These are phyloP conservation scores for Lingula anatina DNA, from an alignment of 2,888 invertebrate genomes.

Conservation along the genomic window DNA sequence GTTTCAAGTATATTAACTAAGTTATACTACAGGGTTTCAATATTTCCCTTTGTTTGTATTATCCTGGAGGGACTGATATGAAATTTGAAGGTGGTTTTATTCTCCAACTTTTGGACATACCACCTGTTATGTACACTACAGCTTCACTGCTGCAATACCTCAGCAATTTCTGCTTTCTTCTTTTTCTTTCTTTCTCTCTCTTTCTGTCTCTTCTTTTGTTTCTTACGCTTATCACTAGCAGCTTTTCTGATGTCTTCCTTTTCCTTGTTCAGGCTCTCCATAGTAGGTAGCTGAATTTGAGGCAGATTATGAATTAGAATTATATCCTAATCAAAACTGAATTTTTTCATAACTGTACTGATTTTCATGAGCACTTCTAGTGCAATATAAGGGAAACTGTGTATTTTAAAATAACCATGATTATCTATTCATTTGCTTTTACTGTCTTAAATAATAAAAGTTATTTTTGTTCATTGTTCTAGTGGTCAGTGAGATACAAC, in stretches of 20 bases:
- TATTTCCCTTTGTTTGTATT: constrained; percentile 7
- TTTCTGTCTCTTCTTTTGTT: constrained; percentile 8
- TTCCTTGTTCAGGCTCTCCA: not conserved
- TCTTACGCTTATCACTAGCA: not conserved
- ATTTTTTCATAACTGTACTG: too few relatives aligned
- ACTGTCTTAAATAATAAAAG: too few relatives aligned
- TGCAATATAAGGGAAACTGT: too few relatives aligned
- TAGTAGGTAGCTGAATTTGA: not conserved
- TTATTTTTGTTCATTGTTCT: too few relatives aligned
- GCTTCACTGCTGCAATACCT: constrained; percentile 1
- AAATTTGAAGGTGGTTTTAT: not conserved
- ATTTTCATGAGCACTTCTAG: constrained; percentile 8
- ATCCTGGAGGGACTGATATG: constrained; percentile 5
- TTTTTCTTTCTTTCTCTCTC: constrained; percentile 11
- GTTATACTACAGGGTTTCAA: constrained; percentile 1
- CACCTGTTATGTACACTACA: not conserved
- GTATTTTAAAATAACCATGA: not conserved
- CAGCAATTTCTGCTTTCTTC: not conserved
- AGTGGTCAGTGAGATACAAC: too few relatives aligned
- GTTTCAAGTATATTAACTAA: not conserved
- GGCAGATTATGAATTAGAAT: too few relatives aligned
- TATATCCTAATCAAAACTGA: too few relatives aligned
- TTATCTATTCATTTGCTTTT: too few relatives aligned
- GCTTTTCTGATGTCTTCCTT: not conserved
- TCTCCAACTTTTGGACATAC: not conserved